Evolutionary conservation across 2,888 invertebrate genomes (phyloP).

Genomic region (Rhingia campestris): DNA sequence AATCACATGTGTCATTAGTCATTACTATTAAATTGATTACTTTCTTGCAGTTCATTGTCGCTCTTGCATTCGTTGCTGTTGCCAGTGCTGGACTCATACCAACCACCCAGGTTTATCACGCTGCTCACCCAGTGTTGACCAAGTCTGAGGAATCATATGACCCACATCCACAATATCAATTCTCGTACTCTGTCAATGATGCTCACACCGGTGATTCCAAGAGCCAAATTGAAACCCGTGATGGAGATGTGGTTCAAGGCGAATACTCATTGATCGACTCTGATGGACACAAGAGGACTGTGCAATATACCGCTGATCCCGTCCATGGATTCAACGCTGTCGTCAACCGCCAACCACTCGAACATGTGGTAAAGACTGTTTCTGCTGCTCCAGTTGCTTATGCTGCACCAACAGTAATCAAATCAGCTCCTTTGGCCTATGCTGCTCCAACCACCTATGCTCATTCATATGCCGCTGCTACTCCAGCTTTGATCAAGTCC

Average conservation of each 20-base stretch:
- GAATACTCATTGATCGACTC: slow-evolving; percentile 82
- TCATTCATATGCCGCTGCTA: slow-evolving; percentile 17
- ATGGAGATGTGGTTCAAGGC: slow-evolving; percentile 82
- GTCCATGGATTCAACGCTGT: slow-evolving; percentile 83
- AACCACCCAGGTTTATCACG: slow-evolving; percentile 72
- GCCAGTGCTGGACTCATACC: slow-evolving; percentile 75
- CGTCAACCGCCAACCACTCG: slow-evolving; percentile 81
- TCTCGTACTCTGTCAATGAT: slow-evolving; percentile 81
- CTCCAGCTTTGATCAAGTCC: slow-evolving; percentile 3
- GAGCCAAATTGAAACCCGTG: slow-evolving; percentile 82
- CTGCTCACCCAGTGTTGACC: slow-evolving; percentile 36
- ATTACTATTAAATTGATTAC: not conserved
- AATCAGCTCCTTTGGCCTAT: too few relatives aligned
- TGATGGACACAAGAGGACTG: slow-evolving; percentile 82
- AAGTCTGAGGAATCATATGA: slow-evolving; percentile 59
- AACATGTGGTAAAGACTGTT: slow-evolving; percentile 61
- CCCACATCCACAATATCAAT: slow-evolving; percentile 76
- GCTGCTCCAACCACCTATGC: slow-evolving; percentile 51
- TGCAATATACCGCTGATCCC: slow-evolving; percentile 82
- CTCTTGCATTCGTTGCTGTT: slow-evolving; percentile 74
- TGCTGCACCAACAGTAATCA: slow-evolving; percentile 14
- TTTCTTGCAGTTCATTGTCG: slow-evolving; percentile 69
- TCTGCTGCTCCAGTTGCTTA: slow-evolving; percentile 72
- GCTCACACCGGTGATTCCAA: slow-evolving; percentile 82
- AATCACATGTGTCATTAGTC: not conserved